These are phyloP conservation scores for Hirtodrosophila confusa DNA, from an alignment of 2,888 invertebrate species.

Conservation along the genomic window DNA sequence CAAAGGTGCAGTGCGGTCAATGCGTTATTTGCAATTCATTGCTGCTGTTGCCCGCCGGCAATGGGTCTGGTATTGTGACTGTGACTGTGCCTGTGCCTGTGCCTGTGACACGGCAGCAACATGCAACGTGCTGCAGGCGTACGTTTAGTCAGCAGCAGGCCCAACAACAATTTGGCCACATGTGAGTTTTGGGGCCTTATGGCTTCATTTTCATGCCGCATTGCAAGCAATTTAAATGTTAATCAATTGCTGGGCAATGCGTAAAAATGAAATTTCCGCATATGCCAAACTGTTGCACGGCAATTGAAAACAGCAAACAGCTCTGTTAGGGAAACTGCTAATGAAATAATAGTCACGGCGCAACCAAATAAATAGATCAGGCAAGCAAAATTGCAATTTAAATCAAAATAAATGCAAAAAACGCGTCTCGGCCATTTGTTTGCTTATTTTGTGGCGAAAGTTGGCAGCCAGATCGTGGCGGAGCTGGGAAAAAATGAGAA, in stretches of 20 bases:
- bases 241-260: constrained; percentile 62
- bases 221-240: constrained; percentile 77
- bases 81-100: constrained; percentile 13
- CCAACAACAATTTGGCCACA: constrained; percentile 17
- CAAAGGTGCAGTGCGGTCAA: constrained; percentile 78
- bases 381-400: constrained; percentile 46
- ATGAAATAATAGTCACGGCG: constrained; percentile 37
- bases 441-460: constrained; percentile 41
- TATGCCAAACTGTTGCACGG: constrained; percentile 8
- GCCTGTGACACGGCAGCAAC: constrained; percentile 17
- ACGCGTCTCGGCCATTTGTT: constrained; percentile 43
- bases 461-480: background rate
- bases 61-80: constrained; percentile 19
- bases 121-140: constrained; percentile 29
- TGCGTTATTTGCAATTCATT: constrained; percentile 79
- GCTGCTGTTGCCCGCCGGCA: constrained; percentile 41
- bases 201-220: constrained; percentile 64
- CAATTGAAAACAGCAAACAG: no score
- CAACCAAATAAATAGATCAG: constrained; percentile 49
- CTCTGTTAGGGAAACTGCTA: constrained; percentile 1
- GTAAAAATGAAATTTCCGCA: constrained; percentile 42
- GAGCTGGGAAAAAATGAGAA: constrained; percentile 13
- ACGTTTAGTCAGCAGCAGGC: constrained; percentile 34
- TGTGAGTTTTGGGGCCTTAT: constrained; percentile 38
- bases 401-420: constrained; percentile 58